A percentile compares a stretch with the other conserved stretches of the same genome.
Conservation (phyloP, 2,113 vertebrate species). For the Cebus imitator region DNA sequence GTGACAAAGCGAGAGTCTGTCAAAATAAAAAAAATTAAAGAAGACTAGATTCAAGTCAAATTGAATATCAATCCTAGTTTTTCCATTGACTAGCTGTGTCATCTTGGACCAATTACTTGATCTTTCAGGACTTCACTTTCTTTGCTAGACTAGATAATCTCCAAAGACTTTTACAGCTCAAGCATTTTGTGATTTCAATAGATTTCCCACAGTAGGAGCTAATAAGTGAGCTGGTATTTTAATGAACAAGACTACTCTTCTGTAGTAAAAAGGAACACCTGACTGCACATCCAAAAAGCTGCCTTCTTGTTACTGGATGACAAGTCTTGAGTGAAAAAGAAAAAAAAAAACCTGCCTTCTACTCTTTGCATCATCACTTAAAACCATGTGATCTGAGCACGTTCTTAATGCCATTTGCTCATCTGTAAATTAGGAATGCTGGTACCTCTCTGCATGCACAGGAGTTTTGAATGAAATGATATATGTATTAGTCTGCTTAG, state of each 20-base stretch:
- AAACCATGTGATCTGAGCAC: neutral
- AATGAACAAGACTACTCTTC: neutral
- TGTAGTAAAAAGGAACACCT: neutral
- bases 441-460: neutral
- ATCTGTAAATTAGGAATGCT: neutral
- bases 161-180: constrained; percentile 26
- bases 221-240: neutral
- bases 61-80: constrained; percentile 45
- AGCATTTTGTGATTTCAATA: constrained; percentile 31
- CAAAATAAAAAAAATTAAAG: neutral
- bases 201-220: neutral
- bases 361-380: neutral
- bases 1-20: too few relatives aligned
- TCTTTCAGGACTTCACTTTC: neutral
- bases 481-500: neutral
- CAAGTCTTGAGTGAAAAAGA: too few relatives aligned
- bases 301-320: neutral
- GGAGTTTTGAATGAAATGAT: neutral
- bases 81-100: neutral
- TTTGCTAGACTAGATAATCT: constrained; percentile 29
- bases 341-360: neutral
- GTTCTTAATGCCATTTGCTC: neutral
- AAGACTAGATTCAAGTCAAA: constrained; percentile 15
- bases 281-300: neutral
- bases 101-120: constrained; percentile 14